Base-by-base conservation (phyloP, 2,797 vertebrate species). In the Jordanella pulchra region DNA sequence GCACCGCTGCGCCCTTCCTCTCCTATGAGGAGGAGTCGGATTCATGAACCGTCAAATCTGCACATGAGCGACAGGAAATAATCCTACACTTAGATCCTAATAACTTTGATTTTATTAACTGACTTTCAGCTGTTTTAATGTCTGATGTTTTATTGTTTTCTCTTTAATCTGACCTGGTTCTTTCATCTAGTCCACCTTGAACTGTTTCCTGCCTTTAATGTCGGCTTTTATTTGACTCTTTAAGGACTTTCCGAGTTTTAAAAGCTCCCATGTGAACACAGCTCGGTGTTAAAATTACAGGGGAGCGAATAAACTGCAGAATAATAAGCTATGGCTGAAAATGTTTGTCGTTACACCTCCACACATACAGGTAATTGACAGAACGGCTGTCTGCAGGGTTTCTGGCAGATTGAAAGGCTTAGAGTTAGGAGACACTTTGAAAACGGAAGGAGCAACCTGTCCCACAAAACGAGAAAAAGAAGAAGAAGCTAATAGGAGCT, bases 51-150 rank as follows among this genome's bases (percentile, higher is more conserved):
- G 2, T 50, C 7, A 44, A 63, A 12, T 27, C 32, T 51, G 42
- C 13, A 55, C 27, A 12, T 14, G 53, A 65, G 58, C 54, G 32
- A 53, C 32, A 74, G 55, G 54, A 61, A 44, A 0, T 4, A 51
- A 15, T 9, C 7, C 70, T 82, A 72, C 10, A 18, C 11, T 45
- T 74, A 32, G 50, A 51, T 30, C 56, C 65, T 65, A 65, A 47
- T 84, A 77, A 87, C 60, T 28, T 0, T 32, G 2, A 54, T 67
- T 84, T 88, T 80, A 87, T 77, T 17, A 77, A 75, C 68, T 56
- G 27, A 35, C 76, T 69, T 61, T 69, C 73, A 77, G 50, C 51
- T 28, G 71, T 54, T 66, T 39, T 39, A 67, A 54, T 39, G 58
- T 74, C 69, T 76, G 54, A 23, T 6, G 39, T 77, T 81, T 84